Evolutionary conservation across 2,797 vertebrate genomes (phyloP).

Genomic region (Enteromius argenteus): DNA sequence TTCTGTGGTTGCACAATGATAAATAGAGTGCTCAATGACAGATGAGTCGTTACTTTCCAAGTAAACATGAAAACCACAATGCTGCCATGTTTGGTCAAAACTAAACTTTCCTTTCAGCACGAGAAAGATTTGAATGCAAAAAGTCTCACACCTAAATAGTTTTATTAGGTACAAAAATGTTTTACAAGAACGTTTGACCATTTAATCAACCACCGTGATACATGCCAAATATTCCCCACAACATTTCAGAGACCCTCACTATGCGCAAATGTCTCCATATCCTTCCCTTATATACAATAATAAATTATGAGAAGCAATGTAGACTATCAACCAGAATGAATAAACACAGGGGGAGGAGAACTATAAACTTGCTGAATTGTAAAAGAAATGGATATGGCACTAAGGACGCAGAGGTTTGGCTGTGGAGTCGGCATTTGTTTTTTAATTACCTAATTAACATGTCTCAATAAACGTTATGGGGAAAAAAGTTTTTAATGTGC

Average conservation of each 20-base stretch:
- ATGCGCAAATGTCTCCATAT: neutral
- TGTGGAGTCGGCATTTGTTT: constrained; percentile 13
- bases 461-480: constrained; percentile 28
- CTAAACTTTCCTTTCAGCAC: neutral
- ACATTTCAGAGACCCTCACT: neutral
- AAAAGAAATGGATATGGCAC: constrained; percentile 23
- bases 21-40: constrained; percentile 22
- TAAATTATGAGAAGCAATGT: constrained; percentile 5
- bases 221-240: neutral
- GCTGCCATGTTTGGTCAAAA: constrained; percentile 35
- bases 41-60: constrained; percentile 4
- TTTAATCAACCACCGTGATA: neutral
- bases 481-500: constrained; percentile 6
- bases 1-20: constrained; percentile 28
- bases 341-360: neutral
- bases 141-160: neutral
- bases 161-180: neutral
- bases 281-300: neutral
- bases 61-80: constrained; percentile 6
- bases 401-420: neutral
- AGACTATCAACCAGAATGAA: neutral
- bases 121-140: neutral
- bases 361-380: constrained; percentile 25
- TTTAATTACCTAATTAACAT: constrained; percentile 33
- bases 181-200: neutral